These are phyloP conservation scores for Cottoperca gobio DNA, from an alignment of 2,797 vertebrate genomes.

Conservation along the genomic window DNA sequence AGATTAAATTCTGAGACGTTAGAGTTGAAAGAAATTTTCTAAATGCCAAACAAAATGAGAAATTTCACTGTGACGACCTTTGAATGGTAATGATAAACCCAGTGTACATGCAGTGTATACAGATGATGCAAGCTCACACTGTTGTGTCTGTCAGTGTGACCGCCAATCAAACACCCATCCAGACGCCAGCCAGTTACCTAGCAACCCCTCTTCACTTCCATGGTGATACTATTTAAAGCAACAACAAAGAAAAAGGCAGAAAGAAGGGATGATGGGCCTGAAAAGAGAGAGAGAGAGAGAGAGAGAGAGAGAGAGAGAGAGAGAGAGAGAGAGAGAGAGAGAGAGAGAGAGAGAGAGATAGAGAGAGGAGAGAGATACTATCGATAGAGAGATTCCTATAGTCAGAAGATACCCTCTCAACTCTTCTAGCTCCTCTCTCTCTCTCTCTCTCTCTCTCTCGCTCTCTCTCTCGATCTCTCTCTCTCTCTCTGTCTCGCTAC, in stretches of 20 bases:
- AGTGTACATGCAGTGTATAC: not conserved
- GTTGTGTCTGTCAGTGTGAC: constrained; percentile 69
- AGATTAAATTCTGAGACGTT: not conserved
- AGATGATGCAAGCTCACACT: constrained; percentile 27
- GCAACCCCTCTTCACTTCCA: constrained; percentile 84
- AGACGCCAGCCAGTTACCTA: constrained; percentile 87
- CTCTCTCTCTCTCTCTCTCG: too few species aligned
- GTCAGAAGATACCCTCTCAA: too few species aligned
- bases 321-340: constrained; percentile 8
- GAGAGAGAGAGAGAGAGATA: constrained; percentile 5
- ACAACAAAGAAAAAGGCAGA: constrained; percentile 58
- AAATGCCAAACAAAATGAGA: constrained; percentile 6
- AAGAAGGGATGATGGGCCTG: constrained; percentile 62
- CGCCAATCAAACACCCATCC: constrained; percentile 76
- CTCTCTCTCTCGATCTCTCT: too few species aligned
- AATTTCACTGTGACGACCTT: not conserved
- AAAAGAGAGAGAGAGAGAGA: constrained; percentile 57
- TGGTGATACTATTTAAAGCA: constrained; percentile 86
- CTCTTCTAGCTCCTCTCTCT: too few species aligned
- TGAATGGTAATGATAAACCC: constrained; percentile 7
- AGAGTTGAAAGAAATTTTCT: not conserved
- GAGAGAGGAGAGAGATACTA: too few species aligned
- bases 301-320: constrained; percentile 18
- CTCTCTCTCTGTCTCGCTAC: too few species aligned
- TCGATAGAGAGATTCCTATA: too few species aligned